Evolutionary conservation across 2,113 vertebrate genomes (phyloP), one percentile per base, ranked within the genome.

Genomic region (Nansenia antarctica): DNA sequence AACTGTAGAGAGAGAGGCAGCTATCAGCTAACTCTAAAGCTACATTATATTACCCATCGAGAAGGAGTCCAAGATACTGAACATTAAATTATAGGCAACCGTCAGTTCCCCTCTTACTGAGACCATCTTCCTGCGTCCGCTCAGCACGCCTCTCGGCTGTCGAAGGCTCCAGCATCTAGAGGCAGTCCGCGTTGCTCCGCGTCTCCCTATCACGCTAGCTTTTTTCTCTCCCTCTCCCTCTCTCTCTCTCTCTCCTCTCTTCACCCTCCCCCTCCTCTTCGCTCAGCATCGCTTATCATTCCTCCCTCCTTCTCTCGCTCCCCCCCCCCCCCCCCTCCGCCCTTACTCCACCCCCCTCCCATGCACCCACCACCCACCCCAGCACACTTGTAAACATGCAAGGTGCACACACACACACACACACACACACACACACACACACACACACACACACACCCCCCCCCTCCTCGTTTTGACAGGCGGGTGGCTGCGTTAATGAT

Each of bases 81-180:
- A 95, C 91, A 93, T 88, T 91, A 95, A 94, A 94, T 95, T 94
- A 95, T 91, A 95, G 92, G 91, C 86, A 75, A 91, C 90, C 81
- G 93, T 93, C 94, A 92, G 95, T 94, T 94, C 94, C 88, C 92
- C 94, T 92, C 92, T 93, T 92, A 94, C 93, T 92, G 90, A 88
- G 85, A 93, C 92, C 91, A 87, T 91, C 92, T 94, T 93, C 92
- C 93, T 86, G 85, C 82, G 81, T 82, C 89, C 86, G 87, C 73
- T 69, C 91, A 91, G 95, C 94, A 90, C 93, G 91, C 81, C 86
- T 80, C 65, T 90, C 57, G 45, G 86, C 71, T 84, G 90, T 85
- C 85, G 81, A 85, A 88, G 89, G 84, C 87, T 91, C 88, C 87
- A 83, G 90, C 89, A 93, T 91, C 89, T 87, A 89, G 82, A 91